Conservation (phyloP, 1,140 invertebrate species). For the Bradysia coprophila region DNA sequence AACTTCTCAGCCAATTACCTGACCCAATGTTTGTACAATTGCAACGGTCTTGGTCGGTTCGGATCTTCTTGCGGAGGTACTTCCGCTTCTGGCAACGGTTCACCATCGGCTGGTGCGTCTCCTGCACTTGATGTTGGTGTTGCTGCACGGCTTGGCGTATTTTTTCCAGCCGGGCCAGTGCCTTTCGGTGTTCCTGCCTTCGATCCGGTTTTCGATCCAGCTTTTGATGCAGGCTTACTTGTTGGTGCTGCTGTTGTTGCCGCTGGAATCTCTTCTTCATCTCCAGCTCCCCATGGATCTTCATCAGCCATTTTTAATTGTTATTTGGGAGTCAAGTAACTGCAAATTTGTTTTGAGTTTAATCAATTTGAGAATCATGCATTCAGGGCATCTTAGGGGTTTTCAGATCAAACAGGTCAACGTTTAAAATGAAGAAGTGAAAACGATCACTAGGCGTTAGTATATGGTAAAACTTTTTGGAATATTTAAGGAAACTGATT, state of each 20-base stretch:
- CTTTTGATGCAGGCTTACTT: conserved; percentile 7
- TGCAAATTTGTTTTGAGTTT: too few species aligned
- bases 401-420: too few species aligned
- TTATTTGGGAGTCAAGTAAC: neutral
- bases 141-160: conserved; percentile 3
- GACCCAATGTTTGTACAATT: conserved; percentile 52
- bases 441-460: too few species aligned
- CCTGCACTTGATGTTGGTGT: conserved; percentile 14
- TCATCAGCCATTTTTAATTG: conserved; percentile 19
- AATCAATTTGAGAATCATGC: too few species aligned
- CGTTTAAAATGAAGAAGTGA: too few species aligned
- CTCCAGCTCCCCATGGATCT: conserved; percentile 23
- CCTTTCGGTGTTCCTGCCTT: conserved; percentile 6
- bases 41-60: conserved; percentile 28
- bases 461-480: too few species aligned
- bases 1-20: conserved; percentile 25
- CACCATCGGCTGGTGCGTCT: conserved; percentile 17
- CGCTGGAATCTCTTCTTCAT: conserved; percentile 7
- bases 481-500: too few species aligned
- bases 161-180: conserved; percentile 1
- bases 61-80: conserved; percentile 32
- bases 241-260: conserved; percentile 5
- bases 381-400: too few species aligned
- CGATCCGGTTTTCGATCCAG: conserved; percentile 9
- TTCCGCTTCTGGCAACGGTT: conserved; percentile 26